These are phyloP conservation scores for Typhlomys cinereus DNA, from an alignment of 2,113 vertebrate species.

Conservation along the genomic window DNA sequence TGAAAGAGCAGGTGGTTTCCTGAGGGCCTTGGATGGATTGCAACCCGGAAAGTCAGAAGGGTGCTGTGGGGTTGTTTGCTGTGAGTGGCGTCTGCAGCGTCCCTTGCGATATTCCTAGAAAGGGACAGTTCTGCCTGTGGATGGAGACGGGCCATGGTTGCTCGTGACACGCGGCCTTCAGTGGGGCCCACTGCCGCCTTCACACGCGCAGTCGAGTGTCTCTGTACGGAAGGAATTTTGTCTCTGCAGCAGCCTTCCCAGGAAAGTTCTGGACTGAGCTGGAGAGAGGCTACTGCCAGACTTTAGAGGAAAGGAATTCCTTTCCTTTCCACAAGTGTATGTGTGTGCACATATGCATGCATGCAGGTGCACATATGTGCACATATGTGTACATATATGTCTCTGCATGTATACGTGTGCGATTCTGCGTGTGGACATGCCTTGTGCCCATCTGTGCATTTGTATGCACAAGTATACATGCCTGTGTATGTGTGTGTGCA, in stretches of 20 bases:
- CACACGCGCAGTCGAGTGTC: background rate
- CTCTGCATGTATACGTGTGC: accelerated
- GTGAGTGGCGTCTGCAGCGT: background rate
- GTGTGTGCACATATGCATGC: background rate
- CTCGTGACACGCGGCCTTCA: background rate
- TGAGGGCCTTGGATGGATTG: background rate
- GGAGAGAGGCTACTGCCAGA: background rate
- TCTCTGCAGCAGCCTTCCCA: background rate
- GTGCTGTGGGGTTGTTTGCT: background rate
- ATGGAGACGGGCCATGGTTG: background rate
- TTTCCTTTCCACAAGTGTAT: background rate
- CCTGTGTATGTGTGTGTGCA: accelerated
- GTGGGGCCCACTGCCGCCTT: background rate
- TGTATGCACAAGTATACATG: background rate
- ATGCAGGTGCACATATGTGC: background rate
- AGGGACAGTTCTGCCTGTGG: background rate
- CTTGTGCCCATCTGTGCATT: background rate
- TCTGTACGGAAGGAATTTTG: background rate
- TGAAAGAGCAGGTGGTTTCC: too few species aligned
- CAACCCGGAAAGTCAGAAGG: background rate
- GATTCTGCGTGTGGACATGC: background rate
- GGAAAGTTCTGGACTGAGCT: background rate
- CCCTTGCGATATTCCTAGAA: background rate
- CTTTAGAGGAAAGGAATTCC: background rate
- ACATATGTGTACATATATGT: too few species aligned